Conservation (phyloP, 2,113 vertebrate genomes). For the Tragelaphus imberbis region DNA sequence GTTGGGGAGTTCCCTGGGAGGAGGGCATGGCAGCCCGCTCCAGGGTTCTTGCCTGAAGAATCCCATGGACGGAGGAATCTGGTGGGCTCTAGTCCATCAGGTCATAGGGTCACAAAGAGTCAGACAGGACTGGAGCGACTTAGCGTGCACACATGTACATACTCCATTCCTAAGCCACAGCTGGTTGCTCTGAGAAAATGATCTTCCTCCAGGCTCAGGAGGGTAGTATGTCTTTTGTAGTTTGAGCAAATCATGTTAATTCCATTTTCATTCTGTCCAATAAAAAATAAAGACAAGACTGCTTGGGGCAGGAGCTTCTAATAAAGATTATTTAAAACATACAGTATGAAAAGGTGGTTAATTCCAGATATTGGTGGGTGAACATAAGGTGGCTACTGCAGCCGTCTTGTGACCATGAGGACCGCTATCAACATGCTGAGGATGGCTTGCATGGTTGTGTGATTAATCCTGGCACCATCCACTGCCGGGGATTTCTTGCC, state of each 20-base stretch:
- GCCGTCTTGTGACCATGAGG: neutral
- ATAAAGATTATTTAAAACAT: neutral
- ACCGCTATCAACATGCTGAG: neutral
- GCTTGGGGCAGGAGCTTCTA: neutral
- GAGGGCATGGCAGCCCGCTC: neutral
- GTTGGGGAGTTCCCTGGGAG: neutral
- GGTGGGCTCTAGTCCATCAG: neutral
- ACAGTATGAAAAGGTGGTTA: neutral
- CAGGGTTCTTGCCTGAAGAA: neutral
- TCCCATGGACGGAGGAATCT: neutral
- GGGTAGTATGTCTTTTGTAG: neutral
- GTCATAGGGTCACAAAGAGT: neutral
- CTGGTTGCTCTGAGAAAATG: neutral
- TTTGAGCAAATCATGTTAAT: neutral
- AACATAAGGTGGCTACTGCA: neutral
- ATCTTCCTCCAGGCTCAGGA: neutral
- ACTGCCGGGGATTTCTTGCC: neutral
- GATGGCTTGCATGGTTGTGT: too few species aligned
- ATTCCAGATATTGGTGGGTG: neutral
- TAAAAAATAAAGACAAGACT: neutral
- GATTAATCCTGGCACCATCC: neutral
- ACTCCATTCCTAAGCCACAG: neutral
- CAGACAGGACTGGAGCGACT: neutral
- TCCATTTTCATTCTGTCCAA: neutral
- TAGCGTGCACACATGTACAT: accelerated